Conservation (phyloP, 1,140 invertebrate genomes). For the Scaptodrosophila lebanonensis region DNA sequence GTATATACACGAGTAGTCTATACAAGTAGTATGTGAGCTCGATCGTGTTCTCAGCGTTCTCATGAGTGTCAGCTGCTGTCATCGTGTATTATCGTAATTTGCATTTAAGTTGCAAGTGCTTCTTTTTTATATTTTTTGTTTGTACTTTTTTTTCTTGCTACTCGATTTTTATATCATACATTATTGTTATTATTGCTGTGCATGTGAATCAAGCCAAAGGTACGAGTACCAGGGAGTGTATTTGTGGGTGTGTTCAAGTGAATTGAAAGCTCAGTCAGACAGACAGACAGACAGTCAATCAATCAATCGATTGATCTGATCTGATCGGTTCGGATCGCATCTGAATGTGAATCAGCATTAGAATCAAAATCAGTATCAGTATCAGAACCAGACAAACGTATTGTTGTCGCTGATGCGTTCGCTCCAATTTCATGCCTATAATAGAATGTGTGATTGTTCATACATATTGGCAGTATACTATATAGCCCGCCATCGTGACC, state of each 20-base stretch:
- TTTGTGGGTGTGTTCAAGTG: no score
- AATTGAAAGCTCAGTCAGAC: no score
- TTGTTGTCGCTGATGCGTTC: slow-evolving; percentile 54
- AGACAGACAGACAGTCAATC: no score
- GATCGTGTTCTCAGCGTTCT: not conserved
- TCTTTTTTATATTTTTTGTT: slow-evolving; percentile 7
- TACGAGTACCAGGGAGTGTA: not conserved
- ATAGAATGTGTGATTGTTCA: not conserved
- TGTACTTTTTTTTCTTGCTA: slow-evolving; percentile 4
- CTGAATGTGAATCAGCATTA: slow-evolving; percentile 3
- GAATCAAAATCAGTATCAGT: no score
- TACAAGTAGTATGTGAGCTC: slow-evolving; percentile 1
- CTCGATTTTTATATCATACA: no score
- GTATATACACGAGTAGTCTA: no score
- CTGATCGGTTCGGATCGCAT: not conserved
- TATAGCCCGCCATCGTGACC: not conserved
- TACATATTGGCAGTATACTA: not conserved
- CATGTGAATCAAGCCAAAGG: slow-evolving; percentile 3
- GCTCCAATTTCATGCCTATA: slow-evolving; percentile 40
- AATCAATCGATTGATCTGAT: no score
- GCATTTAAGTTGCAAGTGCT: slow-evolving; percentile 19
- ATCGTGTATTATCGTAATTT: slow-evolving; percentile 18
- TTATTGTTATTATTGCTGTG: slow-evolving; percentile 4
- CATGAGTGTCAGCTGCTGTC: not conserved
- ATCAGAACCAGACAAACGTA: not conserved